A percentile compares a stretch with the other conserved stretches of the same genome.
Evolutionary conservation across 2,888 invertebrate species (phyloP).

Genomic region (Brenthis hecate): DNA sequence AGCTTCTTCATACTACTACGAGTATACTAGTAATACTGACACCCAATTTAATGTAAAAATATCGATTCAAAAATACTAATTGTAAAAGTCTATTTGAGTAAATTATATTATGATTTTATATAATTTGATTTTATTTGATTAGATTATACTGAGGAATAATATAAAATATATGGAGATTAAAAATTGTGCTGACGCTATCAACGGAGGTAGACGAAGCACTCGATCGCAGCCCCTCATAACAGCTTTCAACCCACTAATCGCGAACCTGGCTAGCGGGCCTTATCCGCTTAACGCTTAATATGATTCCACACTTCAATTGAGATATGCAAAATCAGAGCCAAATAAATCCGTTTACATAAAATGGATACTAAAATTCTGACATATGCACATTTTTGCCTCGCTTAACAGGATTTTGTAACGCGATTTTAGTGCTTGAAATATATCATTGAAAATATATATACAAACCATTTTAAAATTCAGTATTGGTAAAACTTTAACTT

Average conservation of each 20-base stretch:
- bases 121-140: too few species aligned
- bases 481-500: background rate
- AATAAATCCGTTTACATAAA: constrained; percentile 42
- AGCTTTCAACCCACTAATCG: constrained; percentile 60
- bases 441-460: background rate
- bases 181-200: constrained; percentile 51
- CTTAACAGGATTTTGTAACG: constrained; percentile 10
- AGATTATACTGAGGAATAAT: constrained; percentile 29
- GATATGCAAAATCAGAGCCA: constrained; percentile 50
- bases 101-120: too few species aligned
- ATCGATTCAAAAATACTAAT: too few species aligned
- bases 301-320: constrained; percentile 51
- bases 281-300: constrained; percentile 65
- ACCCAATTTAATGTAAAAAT: too few species aligned
- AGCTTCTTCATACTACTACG: too few species aligned
- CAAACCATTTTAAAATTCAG: background rate
- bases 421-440: constrained; percentile 4
- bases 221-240: constrained; percentile 49
- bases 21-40: too few species aligned
- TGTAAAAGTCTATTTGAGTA: too few species aligned
- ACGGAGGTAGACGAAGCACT: constrained; percentile 47
- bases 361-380: constrained; percentile 10
- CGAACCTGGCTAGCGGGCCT: constrained; percentile 44
- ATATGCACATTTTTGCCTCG: constrained; percentile 16
- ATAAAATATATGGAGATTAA: constrained; percentile 45